Evolutionary conservation across 1,140 invertebrate genomes (phyloP).

Genomic region (Eufriesea mexicana): DNA sequence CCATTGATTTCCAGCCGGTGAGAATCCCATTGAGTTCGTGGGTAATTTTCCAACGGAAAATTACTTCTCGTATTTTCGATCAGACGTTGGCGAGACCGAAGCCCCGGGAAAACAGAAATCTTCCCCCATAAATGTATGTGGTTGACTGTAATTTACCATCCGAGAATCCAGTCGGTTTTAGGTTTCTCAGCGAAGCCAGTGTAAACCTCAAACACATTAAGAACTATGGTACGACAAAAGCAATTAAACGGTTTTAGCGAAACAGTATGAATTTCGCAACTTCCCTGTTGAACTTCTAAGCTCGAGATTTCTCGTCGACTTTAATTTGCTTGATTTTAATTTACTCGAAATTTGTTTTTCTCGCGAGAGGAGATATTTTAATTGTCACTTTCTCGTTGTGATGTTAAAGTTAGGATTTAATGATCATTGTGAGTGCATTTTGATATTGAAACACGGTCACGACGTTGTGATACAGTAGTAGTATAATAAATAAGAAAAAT

Average conservation of each 20-base stretch:
- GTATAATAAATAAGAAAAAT: too few species aligned
- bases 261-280: background rate
- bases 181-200: background rate
- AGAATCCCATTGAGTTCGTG: too few species aligned
- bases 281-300: too few species aligned
- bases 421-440: too few species aligned
- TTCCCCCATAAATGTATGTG: constrained; percentile 7
- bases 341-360: too few species aligned
- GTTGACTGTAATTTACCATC: constrained; percentile 35
- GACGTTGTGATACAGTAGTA: too few species aligned
- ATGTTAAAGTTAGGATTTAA: too few species aligned
- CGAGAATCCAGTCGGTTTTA: constrained; percentile 13
- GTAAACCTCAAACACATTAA: background rate
- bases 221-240: background rate
- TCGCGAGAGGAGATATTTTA: too few species aligned
- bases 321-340: too few species aligned
- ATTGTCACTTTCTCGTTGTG: too few species aligned
- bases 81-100: background rate
- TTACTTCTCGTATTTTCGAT: constrained; percentile 22
- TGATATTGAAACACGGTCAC: too few species aligned
- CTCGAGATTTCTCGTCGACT: background rate
- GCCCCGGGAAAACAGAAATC: constrained; percentile 20
- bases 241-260: constrained; percentile 24
- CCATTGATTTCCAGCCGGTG: background rate
- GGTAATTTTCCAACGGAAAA: background rate